Percentiles rank a stretch among this genome's conserved stretches.
These are phyloP conservation scores for Cyprinodon diabolis DNA, from an alignment of 2,797 vertebrate species.

Conservation along the genomic window DNA sequence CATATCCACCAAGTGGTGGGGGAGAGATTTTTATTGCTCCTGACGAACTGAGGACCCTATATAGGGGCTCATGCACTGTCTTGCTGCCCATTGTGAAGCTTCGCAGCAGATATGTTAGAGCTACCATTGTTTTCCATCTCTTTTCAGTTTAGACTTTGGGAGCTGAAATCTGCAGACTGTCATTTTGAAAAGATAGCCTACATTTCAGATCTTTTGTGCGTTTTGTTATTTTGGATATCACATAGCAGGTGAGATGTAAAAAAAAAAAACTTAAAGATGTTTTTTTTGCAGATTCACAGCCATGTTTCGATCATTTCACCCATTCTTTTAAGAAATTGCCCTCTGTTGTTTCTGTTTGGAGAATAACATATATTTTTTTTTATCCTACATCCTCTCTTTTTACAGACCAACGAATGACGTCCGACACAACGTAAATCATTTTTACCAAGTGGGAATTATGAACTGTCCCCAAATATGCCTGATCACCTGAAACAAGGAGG, in stretches of 20 bases:
- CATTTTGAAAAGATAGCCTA: neutral
- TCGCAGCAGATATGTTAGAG: conserved; percentile 42
- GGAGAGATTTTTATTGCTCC: conserved; percentile 4
- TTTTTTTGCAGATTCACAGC: neutral
- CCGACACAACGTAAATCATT: neutral
- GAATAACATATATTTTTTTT: neutral
- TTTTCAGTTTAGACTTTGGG: conserved; percentile 26
- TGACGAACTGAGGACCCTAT: conserved; percentile 45
- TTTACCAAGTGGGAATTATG: conserved; percentile 7
- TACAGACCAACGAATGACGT: conserved; percentile 13
- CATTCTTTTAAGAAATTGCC: conserved; percentile 6
- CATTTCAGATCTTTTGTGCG: conserved; percentile 8
- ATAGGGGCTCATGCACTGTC: conserved; percentile 38
- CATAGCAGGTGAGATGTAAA: neutral
- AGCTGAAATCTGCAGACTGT: neutral
- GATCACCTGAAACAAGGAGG: conserved; percentile 40
- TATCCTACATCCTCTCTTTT: neutral
- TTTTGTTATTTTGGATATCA: conserved; percentile 9
- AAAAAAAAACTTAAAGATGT: neutral
- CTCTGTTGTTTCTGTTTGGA: conserved; percentile 1
- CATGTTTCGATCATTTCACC: neutral
- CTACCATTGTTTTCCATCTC: conserved; percentile 11
- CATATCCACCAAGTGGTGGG: conserved; percentile 68
- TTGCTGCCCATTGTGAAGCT: conserved; percentile 44
- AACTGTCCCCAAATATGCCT: conserved; percentile 19